phyloP scores from a whole-genome alignment of 2,113 vertebrate genomes.

The Ranitomeya imitator region DNA sequence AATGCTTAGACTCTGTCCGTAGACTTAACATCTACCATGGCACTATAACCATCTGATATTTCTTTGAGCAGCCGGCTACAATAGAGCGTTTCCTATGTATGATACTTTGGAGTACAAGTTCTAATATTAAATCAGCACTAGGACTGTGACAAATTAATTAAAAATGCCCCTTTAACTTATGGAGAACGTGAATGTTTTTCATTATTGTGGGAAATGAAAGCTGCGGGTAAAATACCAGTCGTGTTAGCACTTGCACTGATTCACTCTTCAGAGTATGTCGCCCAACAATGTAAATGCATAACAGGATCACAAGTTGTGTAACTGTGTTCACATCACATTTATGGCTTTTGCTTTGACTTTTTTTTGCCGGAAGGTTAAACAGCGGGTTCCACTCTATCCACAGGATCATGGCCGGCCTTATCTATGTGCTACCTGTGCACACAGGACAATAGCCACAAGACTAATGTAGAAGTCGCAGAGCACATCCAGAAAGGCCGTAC shows the following conservation, averaged over 20 bases:
- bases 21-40: neutral
- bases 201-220: neutral
- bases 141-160: neutral
- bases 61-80: neutral
- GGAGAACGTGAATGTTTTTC: neutral
- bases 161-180: neutral
- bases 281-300: too few species aligned
- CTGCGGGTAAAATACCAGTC: neutral
- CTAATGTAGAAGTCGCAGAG: too few species aligned
- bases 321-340: too few species aligned
- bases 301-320: too few species aligned
- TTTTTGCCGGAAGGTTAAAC: too few species aligned
- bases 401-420: too few species aligned
- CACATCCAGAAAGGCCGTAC: too few species aligned
- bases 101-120: neutral
- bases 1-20: neutral
- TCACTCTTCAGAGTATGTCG: neutral
- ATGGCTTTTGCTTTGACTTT: too few species aligned
- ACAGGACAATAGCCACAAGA: too few species aligned
- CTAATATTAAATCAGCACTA: neutral
- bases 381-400: too few species aligned
- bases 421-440: too few species aligned
- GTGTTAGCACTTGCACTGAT: neutral
- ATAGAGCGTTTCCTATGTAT: neutral
- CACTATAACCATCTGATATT: neutral